Evolutionary conservation across 2,113 vertebrate species (phyloP), one percentile per base, ranked within the genome.

Genomic region (Bettongia penicillata): DNA sequence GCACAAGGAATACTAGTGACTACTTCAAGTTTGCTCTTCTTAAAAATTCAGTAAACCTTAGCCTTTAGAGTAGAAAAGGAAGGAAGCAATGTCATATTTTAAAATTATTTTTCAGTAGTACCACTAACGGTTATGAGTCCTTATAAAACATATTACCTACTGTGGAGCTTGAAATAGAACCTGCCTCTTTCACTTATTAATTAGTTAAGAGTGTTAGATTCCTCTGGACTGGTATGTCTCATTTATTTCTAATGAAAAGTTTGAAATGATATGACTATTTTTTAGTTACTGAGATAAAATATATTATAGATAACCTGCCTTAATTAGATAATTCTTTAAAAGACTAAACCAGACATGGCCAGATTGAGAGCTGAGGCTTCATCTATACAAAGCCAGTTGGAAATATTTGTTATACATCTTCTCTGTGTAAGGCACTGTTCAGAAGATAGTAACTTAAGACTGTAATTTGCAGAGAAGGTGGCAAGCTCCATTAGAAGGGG

Each of bases 161-260:
- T 91, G 53, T 96, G 68, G 8, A 53, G 53, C 16, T 89, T 91
- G 93, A 97, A 97, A 96, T 61, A 96, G n/a, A 91, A 96, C 94
- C 94, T 95, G 16, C 91, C 48, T 95, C 96, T 97, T 93, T 96
- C 95, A 84, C 94, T 90, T 95, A 92, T 95, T 97, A 98, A 97
- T 97, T 98, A 95, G 91, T 51, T 96, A 95, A 96, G 95, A 94
- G 95, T 95, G 49, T 95, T 91, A 96, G 92, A 93, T 93, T 96
- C 94, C 94, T 94, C 90, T 77, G 91, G 51, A 92, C 92, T 94
- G 96, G 94, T 93, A 55, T 93, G 96, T 97, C 97, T 98, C 96
- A 98, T 98, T 97, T 97, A 97, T 97, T 95, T 98, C 96, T 96
- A 97, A 98, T 98, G 96, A 97, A 97, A 96, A 55, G 93, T 96